phyloP scores from a whole-genome alignment of 2,113 vertebrate genomes.

The Leptobrachium leishanense region DNA sequence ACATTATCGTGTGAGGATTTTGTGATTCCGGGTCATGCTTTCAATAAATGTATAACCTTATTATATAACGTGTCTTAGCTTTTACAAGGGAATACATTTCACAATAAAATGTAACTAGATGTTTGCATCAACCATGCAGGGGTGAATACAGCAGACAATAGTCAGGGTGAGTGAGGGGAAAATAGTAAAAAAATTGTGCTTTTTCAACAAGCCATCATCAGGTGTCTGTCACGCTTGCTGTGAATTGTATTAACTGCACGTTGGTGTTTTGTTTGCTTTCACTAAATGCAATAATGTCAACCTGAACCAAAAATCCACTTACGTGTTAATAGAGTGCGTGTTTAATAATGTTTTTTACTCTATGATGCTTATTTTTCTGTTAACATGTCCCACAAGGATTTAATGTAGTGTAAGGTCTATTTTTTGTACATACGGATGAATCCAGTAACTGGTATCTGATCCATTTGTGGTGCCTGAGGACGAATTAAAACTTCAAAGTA shows the following conservation, averaged over 20 bases:
- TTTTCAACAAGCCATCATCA: background rate
- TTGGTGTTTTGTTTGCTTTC: conserved; percentile 15
- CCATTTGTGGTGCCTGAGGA: too few species aligned
- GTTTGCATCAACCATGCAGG: too few species aligned
- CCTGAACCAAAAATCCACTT: background rate
- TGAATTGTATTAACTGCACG: conserved; percentile 12
- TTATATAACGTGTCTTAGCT: too few species aligned
- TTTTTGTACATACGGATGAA: too few species aligned
- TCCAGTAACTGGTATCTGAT: too few species aligned
- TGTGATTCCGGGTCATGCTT: background rate
- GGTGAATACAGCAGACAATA: too few species aligned
- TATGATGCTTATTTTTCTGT: background rate
- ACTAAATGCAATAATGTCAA: conserved; percentile 2
- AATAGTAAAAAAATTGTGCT: background rate
- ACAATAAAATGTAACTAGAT: too few species aligned
- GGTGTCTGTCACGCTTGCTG: conserved; percentile 21
- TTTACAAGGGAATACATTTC: too few species aligned
- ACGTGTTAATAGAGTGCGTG: background rate
- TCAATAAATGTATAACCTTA: too few species aligned
- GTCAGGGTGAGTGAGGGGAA: background rate
- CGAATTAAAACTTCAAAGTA: too few species aligned
- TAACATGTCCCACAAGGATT: background rate
- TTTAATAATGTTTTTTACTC: background rate
- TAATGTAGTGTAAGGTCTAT: too few species aligned
- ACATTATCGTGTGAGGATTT: background rate